Conservation (phyloP, 2,888 invertebrate genomes). For the Mesopsocus fuscifrons region DNA sequence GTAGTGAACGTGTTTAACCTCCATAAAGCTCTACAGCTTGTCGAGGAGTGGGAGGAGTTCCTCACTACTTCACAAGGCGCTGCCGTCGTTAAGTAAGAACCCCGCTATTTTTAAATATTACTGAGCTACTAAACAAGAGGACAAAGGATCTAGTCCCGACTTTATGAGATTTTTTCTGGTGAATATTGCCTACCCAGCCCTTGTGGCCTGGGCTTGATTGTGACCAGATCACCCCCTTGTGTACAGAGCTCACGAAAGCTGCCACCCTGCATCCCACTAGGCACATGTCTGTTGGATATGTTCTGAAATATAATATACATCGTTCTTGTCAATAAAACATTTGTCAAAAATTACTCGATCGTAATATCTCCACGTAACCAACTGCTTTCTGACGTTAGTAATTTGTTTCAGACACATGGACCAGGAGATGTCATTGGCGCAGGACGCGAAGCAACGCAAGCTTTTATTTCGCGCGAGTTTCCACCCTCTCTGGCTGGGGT, state of each 20-base stretch:
- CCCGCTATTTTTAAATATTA: slow-evolving; percentile 9
- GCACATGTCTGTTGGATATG: too few species aligned
- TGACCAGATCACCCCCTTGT: too few species aligned
- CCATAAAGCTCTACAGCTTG: slow-evolving; percentile 35
- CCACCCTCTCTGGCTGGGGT: slow-evolving; percentile 30
- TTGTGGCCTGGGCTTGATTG: too few species aligned
- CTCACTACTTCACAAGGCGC: slow-evolving; percentile 32
- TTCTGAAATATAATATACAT: too few species aligned
- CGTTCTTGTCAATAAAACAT: too few species aligned
- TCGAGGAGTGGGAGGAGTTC: slow-evolving; percentile 41
- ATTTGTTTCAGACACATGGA: slow-evolving; percentile 33
- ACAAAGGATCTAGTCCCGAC: too few species aligned
- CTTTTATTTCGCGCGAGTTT: slow-evolving; percentile 7
- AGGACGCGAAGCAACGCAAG: slow-evolving; percentile 29
- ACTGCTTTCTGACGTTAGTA: slow-evolving; percentile 9
- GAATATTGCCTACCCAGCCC: too few species aligned
- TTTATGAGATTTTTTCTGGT: too few species aligned
- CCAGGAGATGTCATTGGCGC: slow-evolving; percentile 26
- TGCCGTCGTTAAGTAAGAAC: slow-evolving; percentile 33
- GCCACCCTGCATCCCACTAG: too few species aligned
- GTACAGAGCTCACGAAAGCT: too few species aligned
- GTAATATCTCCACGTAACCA: too few species aligned
- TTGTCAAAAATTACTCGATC: too few species aligned
- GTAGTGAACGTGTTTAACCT: slow-evolving; percentile 42
- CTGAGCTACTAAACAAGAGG: slow-evolving; percentile 13